These are phyloP conservation scores for Argya squamiceps DNA, from an alignment of 2,797 vertebrate species.

Conservation along the genomic window DNA sequence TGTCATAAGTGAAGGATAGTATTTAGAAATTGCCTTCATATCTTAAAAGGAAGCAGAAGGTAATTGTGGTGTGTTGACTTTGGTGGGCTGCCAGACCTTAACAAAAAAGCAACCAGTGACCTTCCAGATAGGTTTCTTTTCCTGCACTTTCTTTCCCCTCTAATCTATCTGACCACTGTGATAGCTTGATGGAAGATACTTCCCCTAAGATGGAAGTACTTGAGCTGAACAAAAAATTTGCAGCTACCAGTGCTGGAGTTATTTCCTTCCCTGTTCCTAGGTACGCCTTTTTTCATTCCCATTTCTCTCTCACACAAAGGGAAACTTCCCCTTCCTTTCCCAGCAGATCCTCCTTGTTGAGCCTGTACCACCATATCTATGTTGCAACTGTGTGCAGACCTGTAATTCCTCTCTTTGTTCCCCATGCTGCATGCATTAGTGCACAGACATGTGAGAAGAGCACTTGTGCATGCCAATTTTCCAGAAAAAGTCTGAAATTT, in stretches of 20 bases:
- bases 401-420: neutral
- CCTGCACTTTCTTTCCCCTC: neutral
- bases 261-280: neutral
- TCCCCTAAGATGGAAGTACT: neutral
- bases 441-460: neutral
- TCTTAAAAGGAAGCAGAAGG: neutral
- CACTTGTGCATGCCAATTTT: neutral
- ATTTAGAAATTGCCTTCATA: neutral
- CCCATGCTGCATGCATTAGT: neutral
- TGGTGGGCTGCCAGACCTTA: neutral
- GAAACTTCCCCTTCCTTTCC: neutral
- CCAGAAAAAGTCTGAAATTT: neutral
- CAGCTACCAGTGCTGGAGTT: neutral
- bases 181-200: too few relatives aligned
- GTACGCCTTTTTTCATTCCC: neutral
- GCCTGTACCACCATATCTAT: neutral
- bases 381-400: neutral
- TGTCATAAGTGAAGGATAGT: neutral
- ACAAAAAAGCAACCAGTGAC: neutral
- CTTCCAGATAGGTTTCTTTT: neutral
- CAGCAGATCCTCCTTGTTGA: neutral
- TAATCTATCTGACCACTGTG: neutral
- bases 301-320: neutral
- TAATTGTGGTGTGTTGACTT: neutral
- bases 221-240: neutral